phyloP scores from a whole-genome alignment of 2,888 invertebrate species.

The Elysia crispata region DNA sequence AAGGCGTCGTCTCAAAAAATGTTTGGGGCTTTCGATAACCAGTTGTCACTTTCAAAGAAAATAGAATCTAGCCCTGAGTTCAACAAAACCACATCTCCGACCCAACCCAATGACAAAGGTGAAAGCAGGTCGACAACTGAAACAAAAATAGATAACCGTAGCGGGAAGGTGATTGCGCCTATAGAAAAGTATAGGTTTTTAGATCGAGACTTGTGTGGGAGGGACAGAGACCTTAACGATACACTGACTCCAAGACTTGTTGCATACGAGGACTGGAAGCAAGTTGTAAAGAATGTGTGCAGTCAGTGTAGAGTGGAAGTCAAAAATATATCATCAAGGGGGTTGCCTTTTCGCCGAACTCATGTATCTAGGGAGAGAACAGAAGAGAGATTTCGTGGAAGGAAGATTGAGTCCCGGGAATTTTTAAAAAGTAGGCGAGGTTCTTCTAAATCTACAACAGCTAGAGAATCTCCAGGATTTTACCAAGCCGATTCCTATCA shows the following conservation, averaged over 20 bases:
- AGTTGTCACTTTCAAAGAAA: neutral
- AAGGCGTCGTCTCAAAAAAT: constrained; percentile 25
- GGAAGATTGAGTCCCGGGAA: no score
- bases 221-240: constrained; percentile 37
- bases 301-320: neutral
- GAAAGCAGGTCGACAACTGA: neutral
- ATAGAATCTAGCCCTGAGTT: neutral
- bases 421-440: no score
- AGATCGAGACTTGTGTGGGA: constrained; percentile 28
- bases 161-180: neutral
- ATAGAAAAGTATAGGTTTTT: constrained; percentile 32
- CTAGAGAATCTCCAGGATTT: no score
- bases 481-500: no score
- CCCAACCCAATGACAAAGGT: neutral
- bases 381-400: no score
- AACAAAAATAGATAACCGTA: neutral
- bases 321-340: neutral
- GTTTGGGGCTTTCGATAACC: neutral
- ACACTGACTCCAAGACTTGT: constrained; percentile 38
- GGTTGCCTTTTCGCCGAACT: no score
- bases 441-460: no score
- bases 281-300: constrained; percentile 35
- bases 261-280: constrained; percentile 45
- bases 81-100: neutral
- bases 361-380: no score